These are phyloP conservation scores for Cricetomys ansorgei DNA, from an alignment of 2,113 vertebrate species.

Conservation along the genomic window DNA sequence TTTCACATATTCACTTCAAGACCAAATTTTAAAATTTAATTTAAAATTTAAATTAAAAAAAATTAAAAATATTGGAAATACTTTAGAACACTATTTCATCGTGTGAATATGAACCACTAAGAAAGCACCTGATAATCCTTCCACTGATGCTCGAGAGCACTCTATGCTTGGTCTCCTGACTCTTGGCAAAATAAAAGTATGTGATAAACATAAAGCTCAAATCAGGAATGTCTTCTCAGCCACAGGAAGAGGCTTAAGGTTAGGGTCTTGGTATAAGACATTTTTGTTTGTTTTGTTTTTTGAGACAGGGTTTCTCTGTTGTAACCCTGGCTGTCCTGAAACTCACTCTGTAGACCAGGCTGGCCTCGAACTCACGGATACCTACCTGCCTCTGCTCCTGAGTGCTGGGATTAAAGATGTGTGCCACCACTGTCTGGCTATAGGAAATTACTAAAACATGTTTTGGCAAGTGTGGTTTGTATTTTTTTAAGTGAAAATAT, in stretches of 20 bases:
- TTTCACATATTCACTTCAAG: conserved; percentile 36
- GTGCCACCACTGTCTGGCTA: no score
- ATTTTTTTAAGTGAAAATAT: conserved; percentile 81
- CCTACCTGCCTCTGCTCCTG: no score
- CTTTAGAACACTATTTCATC: conserved; percentile 43
- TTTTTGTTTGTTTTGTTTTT: no score
- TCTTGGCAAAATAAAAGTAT: conserved; percentile 71
- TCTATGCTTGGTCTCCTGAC: conserved; percentile 66
- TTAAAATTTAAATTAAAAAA: no score
- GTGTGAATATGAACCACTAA: background rate
- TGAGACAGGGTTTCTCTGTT: no score
- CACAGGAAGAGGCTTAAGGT: conserved; percentile 79
- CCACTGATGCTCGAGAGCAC: background rate
- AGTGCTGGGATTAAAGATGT: no score
- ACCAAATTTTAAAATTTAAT: background rate
- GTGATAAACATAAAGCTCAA: conserved; percentile 39
- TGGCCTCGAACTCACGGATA: no score
- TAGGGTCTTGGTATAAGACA: conserved; percentile 76
- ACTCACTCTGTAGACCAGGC: no score
- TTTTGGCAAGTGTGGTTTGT: conserved; percentile 82
- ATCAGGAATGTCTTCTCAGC: conserved; percentile 70
- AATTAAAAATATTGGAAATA: no score
- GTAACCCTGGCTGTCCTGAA: no score
- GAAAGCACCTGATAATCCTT: background rate
- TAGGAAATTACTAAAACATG: no score